Evolutionary conservation across 2,888 invertebrate genomes (phyloP), one percentile per base, ranked within the genome.

Genomic region (Ypsolopha sequella): DNA sequence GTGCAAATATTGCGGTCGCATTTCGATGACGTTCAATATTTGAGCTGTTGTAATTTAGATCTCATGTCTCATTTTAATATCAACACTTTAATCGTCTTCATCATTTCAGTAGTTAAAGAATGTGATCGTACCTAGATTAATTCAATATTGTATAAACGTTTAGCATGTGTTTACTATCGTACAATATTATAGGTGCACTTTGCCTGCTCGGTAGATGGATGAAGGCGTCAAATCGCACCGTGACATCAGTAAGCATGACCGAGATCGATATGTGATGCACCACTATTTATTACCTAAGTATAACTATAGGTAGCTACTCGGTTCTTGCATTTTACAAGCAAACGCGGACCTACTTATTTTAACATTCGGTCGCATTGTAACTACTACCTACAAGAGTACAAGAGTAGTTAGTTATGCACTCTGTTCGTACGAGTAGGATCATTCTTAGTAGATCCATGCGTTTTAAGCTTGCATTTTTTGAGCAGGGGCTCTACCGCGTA

Each of bases 101-200:
- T 50, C 36, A 41, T 50, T 38, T 43, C 59, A 59, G 66, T 73
- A 73, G 70, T 66, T 70, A 65, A 24, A 4, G 24, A 24, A 24
- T 24, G 24, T 24, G 24, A 24, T 24, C 24, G 24, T 24, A 24
- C 2, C 24, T 24, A 24, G 24, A 24, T 24, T 24, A 24, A 24
- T 3, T 24, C 24, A 24, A 24, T 24, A 24, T 24, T 24, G 24
- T 24, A 24, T 24, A 24, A 24, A 24, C 60, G 62, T 63, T 70
- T 52, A 67, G 81, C 82, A 81, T 82, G 81, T 66, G 60, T 60
- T 70, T 71, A 65, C 71, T 67, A 60, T 59, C 66, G 63, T 66
- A 62, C 63, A 62, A 63, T 65, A 60, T 70, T 48, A 71, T 66
- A 68, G 58, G 62, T 65, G 68, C 72, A 76, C 70, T 59, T 24